Percentiles rank a stretch among this genome's conserved stretches.
Conservation (phyloP, 2,888 invertebrate species). For the Pelosia muscerda region DNA sequence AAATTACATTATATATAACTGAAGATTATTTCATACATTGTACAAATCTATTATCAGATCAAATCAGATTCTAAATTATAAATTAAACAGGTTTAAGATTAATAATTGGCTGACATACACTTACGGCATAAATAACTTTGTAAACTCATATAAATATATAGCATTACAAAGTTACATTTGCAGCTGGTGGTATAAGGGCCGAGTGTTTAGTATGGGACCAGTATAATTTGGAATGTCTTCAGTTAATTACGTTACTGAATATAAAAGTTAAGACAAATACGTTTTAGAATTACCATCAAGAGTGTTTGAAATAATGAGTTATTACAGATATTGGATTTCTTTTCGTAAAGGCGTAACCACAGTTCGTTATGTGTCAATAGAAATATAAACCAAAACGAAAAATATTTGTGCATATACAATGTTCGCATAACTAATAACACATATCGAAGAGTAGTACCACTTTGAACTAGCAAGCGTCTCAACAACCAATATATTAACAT, state of each 20-base stretch:
- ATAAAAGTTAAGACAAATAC: neutral
- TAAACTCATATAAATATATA: no score
- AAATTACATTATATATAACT: no score
- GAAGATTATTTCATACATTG: no score
- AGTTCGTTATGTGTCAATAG: no score
- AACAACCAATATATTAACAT: constrained; percentile 20
- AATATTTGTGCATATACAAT: neutral
- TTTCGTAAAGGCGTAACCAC: neutral
- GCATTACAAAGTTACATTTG: no score
- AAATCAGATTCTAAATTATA: neutral
- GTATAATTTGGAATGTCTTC: neutral
- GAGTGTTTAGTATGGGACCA: no score
- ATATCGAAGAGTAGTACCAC: neutral
- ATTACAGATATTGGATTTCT: constrained; percentile 2
- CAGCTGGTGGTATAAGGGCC: no score
- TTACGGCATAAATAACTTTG: no score
- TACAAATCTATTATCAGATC: neutral
- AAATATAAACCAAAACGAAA: neutral
- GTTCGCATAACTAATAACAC: neutral
- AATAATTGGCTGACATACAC: no score
- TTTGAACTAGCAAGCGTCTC: constrained; percentile 14
- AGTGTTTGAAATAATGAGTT: neutral
- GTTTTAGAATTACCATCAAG: constrained; percentile 13
- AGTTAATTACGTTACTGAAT: neutral
- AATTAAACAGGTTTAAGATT: no score